Conservation (phyloP, 2,888 invertebrate species). For the Lepidonotus clava region DNA sequence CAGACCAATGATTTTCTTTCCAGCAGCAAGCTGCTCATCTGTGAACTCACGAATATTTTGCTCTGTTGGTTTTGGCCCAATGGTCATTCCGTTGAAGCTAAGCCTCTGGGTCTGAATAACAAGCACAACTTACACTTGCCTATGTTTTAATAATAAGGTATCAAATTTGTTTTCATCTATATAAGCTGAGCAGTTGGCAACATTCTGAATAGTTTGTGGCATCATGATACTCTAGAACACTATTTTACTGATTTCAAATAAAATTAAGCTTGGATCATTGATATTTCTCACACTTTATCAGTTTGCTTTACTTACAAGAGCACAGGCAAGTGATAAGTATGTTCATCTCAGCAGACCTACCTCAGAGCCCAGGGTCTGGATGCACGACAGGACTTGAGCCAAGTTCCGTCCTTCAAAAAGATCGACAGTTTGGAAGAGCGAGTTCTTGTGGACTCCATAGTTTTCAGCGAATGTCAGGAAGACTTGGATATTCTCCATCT, state of each 20-base stretch:
- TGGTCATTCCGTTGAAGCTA: conserved; percentile 72
- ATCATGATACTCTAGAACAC: too few species aligned
- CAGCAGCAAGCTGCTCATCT: conserved; percentile 72
- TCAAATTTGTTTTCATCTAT: too few species aligned
- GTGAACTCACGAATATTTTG: conserved; percentile 72
- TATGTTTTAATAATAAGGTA: conserved; percentile 8
- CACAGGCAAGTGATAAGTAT: too few species aligned
- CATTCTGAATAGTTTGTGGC: too few species aligned
- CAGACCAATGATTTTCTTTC: conserved; percentile 76
- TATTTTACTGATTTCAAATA: too few species aligned
- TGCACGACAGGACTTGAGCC: conserved; percentile 77
- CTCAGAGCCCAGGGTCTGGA: conserved; percentile 77
- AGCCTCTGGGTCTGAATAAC: conserved; percentile 68
- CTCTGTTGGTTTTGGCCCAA: conserved; percentile 74
- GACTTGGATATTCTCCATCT: conserved; percentile 79
- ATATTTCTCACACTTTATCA: too few species aligned
- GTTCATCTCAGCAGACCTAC: too few species aligned
- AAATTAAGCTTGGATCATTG: too few species aligned
- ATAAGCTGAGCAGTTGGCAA: too few species aligned
- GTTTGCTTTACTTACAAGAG: too few species aligned
- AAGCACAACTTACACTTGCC: conserved; percentile 9
- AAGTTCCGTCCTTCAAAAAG: conserved; percentile 77
- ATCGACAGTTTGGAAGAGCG: conserved; percentile 78
- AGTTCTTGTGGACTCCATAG: conserved; percentile 75
- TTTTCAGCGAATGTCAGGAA: conserved; percentile 74